A percentile compares a stretch with the other conserved stretches of the same genome.
These are phyloP conservation scores for Porites divaricata DNA, from an alignment of 92 coral and sea anemone species.

Conservation along the genomic window DNA sequence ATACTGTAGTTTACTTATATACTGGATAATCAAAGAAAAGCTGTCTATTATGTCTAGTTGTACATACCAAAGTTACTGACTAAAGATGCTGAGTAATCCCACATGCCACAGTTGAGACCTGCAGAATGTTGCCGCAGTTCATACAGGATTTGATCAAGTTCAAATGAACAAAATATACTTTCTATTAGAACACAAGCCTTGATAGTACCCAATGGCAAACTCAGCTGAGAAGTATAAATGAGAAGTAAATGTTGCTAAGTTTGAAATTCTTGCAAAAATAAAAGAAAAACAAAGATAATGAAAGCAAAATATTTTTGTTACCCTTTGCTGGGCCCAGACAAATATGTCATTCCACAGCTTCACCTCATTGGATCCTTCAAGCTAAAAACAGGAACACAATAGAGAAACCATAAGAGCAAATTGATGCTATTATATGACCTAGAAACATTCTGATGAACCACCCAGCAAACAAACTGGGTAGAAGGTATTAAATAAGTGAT, in stretches of 20 bases:
- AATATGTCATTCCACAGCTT: slow-evolving; percentile 84
- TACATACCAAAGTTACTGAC: slow-evolving; percentile 82
- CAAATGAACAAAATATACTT: slow-evolving; percentile 76
- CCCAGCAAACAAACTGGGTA: too few species aligned
- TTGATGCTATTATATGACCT: too few species aligned
- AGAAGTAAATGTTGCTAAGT: background rate
- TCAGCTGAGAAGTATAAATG: slow-evolving; percentile 51
- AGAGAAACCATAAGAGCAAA: background rate
- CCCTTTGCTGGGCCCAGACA: slow-evolving; percentile 75
- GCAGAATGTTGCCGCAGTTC: slow-evolving; percentile 80
- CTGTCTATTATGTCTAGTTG: background rate
- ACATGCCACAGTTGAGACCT: slow-evolving; percentile 92
- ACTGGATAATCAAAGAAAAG: too few species aligned
- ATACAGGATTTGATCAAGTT: slow-evolving; percentile 76
- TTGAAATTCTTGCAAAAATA: background rate
- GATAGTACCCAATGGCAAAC: slow-evolving; percentile 74
- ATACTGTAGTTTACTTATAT: too few species aligned
- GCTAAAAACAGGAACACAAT: slow-evolving; percentile 38
- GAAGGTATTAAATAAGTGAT: too few species aligned
- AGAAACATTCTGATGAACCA: too few species aligned
- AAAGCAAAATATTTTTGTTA: background rate
- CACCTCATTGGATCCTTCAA: slow-evolving; percentile 78
- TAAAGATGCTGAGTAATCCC: slow-evolving; percentile 92
- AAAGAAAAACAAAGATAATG: background rate
- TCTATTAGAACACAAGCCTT: slow-evolving; percentile 86